A percentile compares a stretch with the other conserved stretches of the same genome.
Conservation (phyloP, 1,140 invertebrate genomes). For the Sipha flava region DNA sequence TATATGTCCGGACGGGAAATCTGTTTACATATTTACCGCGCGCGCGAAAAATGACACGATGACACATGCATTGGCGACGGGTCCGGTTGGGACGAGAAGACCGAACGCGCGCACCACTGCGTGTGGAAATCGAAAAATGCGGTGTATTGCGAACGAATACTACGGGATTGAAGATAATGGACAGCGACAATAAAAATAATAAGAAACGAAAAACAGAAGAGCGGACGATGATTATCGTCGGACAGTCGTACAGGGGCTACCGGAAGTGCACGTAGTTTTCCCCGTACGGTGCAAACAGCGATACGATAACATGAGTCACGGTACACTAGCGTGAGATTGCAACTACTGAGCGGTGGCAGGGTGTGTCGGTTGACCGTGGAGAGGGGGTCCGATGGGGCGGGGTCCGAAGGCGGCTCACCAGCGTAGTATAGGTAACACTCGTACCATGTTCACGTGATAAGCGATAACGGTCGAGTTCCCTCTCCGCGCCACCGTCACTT, state of each 20-base stretch:
- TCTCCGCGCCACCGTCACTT: no score
- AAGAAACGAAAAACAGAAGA: neutral
- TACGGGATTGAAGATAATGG: no score
- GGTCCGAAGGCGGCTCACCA: no score
- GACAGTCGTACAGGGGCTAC: neutral
- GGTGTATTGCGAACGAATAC: no score
- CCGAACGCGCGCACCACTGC: no score
- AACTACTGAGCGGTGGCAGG: neutral
- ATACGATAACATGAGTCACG: slow-evolving; percentile 2
- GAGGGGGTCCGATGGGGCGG: neutral
- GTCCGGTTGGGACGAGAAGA: no score
- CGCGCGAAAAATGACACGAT: neutral
- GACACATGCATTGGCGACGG: neutral
- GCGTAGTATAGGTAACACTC: no score
- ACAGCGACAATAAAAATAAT: no score
- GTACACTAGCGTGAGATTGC: neutral
- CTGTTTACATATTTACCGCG: neutral
- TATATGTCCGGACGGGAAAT: neutral
- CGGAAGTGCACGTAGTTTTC: slow-evolving; percentile 1
- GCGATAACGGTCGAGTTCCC: no score
- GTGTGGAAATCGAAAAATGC: no score
- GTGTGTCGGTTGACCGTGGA: neutral
- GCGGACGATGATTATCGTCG: no score
- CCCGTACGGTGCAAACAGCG: neutral
- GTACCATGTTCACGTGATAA: no score